A percentile compares a stretch with the other conserved stretches of the same genome.
phyloP scores from a whole-genome alignment of 2,797 vertebrate species.

The Sebastes taczanowskii region DNA sequence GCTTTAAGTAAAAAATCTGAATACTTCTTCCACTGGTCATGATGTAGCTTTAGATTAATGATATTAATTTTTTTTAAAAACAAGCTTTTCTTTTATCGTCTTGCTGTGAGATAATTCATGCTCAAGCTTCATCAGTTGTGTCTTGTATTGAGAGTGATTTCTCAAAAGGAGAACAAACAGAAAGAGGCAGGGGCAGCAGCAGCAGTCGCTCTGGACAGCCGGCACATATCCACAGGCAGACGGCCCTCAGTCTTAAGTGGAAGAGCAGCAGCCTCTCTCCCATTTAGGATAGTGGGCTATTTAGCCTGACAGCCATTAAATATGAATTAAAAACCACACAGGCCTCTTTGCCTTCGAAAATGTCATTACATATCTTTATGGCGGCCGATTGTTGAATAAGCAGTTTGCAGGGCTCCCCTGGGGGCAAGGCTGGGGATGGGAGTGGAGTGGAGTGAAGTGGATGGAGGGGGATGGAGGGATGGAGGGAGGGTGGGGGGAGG shows the following conservation, averaged over 20 bases:
- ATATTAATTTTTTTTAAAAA: background rate
- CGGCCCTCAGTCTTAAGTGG: conserved; percentile 78
- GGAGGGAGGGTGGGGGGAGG: conserved; percentile 23
- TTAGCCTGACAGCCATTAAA: conserved; percentile 87
- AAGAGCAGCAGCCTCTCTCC: conserved; percentile 73
- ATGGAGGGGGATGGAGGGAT: conserved; percentile 27
- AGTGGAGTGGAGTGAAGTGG: conserved; percentile 55
- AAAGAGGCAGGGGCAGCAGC: background rate
- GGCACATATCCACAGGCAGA: conserved; percentile 57
- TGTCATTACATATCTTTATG: conserved; percentile 89
- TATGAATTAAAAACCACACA: conserved; percentile 90
- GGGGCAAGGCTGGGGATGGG: conserved; percentile 62
- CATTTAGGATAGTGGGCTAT: conserved; percentile 85
- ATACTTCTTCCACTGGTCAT: background rate
- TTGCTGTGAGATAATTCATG: background rate
- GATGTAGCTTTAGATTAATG: background rate
- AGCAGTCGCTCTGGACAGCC: conserved; percentile 26
- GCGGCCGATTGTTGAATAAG: conserved; percentile 88
- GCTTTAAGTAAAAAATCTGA: background rate
- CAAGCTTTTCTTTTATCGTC: background rate
- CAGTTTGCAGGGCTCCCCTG: conserved; percentile 84
- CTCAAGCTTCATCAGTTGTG: background rate
- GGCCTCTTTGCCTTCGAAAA: conserved; percentile 87
- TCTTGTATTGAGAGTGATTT: conserved; percentile 10
- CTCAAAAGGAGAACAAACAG: background rate